Evolutionary conservation across 2,888 invertebrate species (phyloP), one percentile per base, ranked within the genome.

Genomic region (Callyntrura sp.): DNA sequence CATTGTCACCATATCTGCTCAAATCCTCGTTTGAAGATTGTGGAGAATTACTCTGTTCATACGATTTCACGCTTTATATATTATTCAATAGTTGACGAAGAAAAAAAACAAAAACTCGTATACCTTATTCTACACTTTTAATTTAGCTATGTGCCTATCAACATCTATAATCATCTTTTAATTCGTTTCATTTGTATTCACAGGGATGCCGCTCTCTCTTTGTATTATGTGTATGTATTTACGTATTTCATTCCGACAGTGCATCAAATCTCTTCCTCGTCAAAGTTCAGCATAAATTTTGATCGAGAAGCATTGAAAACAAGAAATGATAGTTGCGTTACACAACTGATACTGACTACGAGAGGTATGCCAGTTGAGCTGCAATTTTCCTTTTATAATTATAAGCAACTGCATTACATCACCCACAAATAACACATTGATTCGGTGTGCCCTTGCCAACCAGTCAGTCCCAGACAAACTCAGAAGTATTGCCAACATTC

Each of bases 321-420:
- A 45, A 70, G 73, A 45, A 73, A 73, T 73, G 73, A n/a, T 23
- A n/a, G 60, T n/a, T 20, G 20, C 17, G 60, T 60, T 17, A 70
- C 9, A 43, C 17, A 73, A 73, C 17, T 68, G 23, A 48, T 9
- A 8, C 9, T n/a, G n/a, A n/a, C n/a, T n/a, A n/a, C n/a, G n/a
- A n/a, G n/a, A n/a, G 65, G 5, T 9, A 65, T 25, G 23, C 73
- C 45, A 45, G 73, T 73, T 73, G 2, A 35, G 20, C 12, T 55
- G 57, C 57, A 28, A 55, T 55, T 57, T 35, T 78, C n/a, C 3
- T 76, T n/a, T 11, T 43, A 79, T 35, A 57, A 79, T 35, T 79
- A 55, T 17, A 17, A 35, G 3, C 6, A 9, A 28, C 17, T n/a
- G 1, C 35, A 57, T 79, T 79, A 55, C 79, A 57, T 79, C 28